Conservation (phyloP, 2,888 invertebrate genomes). For the Chymomyza amoena region DNA sequence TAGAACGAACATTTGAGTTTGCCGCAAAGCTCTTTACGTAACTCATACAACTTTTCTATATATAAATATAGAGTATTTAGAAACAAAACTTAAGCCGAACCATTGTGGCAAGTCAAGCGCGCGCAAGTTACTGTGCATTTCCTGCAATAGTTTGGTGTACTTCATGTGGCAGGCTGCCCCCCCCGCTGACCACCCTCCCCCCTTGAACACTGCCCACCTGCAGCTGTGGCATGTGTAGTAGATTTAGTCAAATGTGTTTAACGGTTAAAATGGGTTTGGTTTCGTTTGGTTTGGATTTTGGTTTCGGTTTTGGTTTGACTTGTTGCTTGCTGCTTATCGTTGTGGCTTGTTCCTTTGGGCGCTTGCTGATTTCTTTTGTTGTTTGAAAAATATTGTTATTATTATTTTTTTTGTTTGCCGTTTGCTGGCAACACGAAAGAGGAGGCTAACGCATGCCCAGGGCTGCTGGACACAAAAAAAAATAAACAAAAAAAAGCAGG, state of each 20-base stretch:
- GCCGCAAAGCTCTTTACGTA: no score
- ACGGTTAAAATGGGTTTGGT: constrained; percentile 74
- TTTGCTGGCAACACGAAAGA: constrained; percentile 1
- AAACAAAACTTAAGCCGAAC: constrained; percentile 43
- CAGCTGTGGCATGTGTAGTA: constrained; percentile 60
- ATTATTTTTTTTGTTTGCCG: background rate
- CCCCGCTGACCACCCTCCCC: constrained; percentile 30
- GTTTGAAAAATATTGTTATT: constrained; percentile 23
- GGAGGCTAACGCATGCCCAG: constrained; percentile 6
- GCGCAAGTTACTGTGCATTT: constrained; percentile 56
- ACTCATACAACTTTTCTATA: background rate
- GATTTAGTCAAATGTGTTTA: constrained; percentile 73
- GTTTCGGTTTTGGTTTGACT: constrained; percentile 35
- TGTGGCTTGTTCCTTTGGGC: background rate
- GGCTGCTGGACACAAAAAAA: background rate
- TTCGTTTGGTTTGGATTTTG: constrained; percentile 30
- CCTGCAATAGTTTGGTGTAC: constrained; percentile 39
- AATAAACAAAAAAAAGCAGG: background rate
- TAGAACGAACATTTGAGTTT: no score
- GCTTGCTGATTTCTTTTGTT: constrained; percentile 72
- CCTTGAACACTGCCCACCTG: constrained; percentile 43
- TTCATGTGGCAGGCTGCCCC: constrained; percentile 1
- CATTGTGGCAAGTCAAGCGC: constrained; percentile 49
- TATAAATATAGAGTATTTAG: background rate
- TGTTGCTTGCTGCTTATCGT: constrained; percentile 43